Evolutionary conservation across 2,797 vertebrate genomes (phyloP).

Genomic region (Tenualosa thibaudeaui): DNA sequence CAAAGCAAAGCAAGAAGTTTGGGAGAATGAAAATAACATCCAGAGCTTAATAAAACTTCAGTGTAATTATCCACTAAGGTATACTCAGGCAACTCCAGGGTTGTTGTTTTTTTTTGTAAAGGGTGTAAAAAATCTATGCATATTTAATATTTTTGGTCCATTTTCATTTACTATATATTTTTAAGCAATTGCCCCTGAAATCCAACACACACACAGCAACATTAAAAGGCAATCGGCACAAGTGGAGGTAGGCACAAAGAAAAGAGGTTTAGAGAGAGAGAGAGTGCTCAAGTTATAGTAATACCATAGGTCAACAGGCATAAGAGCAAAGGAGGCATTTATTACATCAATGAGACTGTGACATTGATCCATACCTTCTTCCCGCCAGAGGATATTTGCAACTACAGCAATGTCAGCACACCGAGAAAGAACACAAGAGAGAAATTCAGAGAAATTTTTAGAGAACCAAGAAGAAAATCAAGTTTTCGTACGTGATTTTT

Average conservation of each 20-base stretch:
- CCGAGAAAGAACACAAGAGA: constrained; percentile 59
- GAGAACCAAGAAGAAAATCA: background rate
- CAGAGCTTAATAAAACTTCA: background rate
- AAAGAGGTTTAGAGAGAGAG: background rate
- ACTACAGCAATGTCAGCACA: constrained; percentile 67
- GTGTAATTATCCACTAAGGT: constrained; percentile 6
- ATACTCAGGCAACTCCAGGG: background rate
- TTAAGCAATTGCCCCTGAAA: constrained; percentile 15
- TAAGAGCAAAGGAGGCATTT: background rate
- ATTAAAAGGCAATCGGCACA: background rate
- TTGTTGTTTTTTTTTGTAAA: constrained; percentile 3
- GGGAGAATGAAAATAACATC: background rate
- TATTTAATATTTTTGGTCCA: background rate
- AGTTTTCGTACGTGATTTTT: background rate
- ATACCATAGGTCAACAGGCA: background rate
- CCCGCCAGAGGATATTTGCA: constrained; percentile 88
- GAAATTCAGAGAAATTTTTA: background rate
- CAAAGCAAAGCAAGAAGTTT: background rate
- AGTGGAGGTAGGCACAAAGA: background rate
- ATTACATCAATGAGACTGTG: background rate
- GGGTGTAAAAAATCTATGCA: background rate
- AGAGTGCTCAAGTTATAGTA: background rate
- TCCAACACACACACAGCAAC: background rate
- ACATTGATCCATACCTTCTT: constrained; percentile 78
- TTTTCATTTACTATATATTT: background rate